Conservation (phyloP, 2,113 vertebrate species). For the Pholis gunnellus region DNA sequence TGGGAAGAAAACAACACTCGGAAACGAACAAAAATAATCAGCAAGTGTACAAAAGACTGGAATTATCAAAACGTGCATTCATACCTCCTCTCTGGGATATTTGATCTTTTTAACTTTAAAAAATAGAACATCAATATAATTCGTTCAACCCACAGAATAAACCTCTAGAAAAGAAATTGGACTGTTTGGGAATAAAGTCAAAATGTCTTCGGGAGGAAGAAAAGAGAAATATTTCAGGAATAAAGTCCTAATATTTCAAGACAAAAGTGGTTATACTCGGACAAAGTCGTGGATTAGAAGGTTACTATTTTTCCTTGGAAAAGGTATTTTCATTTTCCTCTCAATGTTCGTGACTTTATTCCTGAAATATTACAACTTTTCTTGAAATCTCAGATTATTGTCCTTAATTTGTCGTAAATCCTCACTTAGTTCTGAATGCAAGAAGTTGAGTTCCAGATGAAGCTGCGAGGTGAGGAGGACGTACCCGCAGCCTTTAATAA, state of each 20-base stretch:
- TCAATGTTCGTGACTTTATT: neutral
- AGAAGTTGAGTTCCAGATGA: neutral
- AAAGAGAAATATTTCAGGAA: neutral
- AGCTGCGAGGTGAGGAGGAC: neutral
- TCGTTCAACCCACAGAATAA: neutral
- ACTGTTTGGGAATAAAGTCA: neutral
- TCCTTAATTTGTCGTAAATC: neutral
- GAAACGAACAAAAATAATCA: slow-evolving; percentile 32
- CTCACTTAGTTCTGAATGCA: neutral
- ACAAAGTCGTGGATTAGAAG: neutral
- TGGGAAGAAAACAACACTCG: slow-evolving; percentile 23
- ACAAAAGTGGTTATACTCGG: neutral
- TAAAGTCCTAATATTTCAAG: neutral
- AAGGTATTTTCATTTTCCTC: neutral
- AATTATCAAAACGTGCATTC: neutral
- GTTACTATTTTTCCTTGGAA: neutral
- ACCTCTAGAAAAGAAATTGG: neutral
- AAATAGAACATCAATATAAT: neutral
- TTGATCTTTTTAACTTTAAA: neutral
- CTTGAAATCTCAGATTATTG: neutral
- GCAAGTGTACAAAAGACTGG: neutral
- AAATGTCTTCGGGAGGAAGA: neutral
- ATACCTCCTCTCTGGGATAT: neutral
- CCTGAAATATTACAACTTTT: neutral
- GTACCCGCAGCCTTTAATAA: neutral